Evolutionary conservation across 1,140 invertebrate species (phyloP).

Genomic region (Nasonia giraulti): DNA sequence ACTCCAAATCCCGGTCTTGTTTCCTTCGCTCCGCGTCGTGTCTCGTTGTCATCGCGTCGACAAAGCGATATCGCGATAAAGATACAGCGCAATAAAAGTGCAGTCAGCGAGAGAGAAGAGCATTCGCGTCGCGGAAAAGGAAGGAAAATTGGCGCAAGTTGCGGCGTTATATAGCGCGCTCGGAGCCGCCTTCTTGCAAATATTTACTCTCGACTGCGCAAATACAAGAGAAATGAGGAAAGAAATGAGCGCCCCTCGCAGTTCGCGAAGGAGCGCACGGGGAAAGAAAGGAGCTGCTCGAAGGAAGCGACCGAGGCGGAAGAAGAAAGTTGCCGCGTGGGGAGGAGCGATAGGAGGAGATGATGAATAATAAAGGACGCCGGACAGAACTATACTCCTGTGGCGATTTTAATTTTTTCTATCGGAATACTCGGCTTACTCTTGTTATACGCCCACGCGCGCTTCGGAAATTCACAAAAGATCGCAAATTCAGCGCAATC

Average conservation of each 20-base stretch:
- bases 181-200: constrained; percentile 58
- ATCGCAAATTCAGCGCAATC: too few relatives aligned
- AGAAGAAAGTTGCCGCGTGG: not conserved
- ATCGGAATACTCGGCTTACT: too few relatives aligned
- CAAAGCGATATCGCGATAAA: constrained; percentile 15
- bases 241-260: constrained; percentile 8
- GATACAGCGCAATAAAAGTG: constrained; percentile 34
- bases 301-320: not conserved
- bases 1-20: not conserved
- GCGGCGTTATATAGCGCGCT: constrained; percentile 27
- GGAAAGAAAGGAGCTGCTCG: not conserved
- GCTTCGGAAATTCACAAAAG: too few relatives aligned
- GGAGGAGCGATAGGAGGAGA: not conserved
- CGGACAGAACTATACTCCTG: too few relatives aligned
- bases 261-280: not conserved
- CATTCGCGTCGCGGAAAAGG: not conserved
- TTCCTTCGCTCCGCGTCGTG: not conserved
- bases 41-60: not conserved
- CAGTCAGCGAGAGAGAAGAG: constrained; percentile 2
- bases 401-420: not conserved
- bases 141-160: constrained; percentile 21
- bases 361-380: not conserved
- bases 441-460: too few relatives aligned
- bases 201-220: constrained; percentile 61
- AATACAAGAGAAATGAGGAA: constrained; percentile 26